These are phyloP conservation scores for Andricus curvator DNA, from an alignment of 2,888 invertebrate genomes.

Conservation along the genomic window DNA sequence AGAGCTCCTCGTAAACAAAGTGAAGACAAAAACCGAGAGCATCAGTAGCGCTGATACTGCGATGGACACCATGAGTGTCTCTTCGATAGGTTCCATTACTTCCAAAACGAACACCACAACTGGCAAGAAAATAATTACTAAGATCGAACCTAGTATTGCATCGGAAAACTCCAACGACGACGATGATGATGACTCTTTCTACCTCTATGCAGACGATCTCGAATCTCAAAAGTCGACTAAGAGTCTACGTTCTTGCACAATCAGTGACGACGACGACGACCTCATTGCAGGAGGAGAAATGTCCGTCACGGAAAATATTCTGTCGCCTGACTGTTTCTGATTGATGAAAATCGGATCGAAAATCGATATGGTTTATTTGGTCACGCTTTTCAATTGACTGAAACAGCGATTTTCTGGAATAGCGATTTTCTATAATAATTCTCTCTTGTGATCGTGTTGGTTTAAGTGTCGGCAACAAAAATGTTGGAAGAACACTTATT, in stretches of 20 bases:
- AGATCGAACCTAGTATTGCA: neutral
- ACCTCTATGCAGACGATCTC: neutral
- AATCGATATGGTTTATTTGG: neutral
- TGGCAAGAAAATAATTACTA: neutral
- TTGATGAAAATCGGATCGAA: neutral
- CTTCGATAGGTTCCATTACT: slow-evolving; percentile 20
- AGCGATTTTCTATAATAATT: too few relatives aligned
- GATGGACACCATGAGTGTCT: neutral
- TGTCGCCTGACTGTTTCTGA: slow-evolving; percentile 59
- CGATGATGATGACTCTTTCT: neutral
- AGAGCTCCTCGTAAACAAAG: slow-evolving; percentile 45
- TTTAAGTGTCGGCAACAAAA: too few relatives aligned
- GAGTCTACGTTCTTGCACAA: neutral
- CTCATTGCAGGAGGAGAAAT: slow-evolving; percentile 7
- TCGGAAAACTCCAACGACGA: neutral
- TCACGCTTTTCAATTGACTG: neutral
- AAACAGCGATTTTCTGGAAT: neutral
- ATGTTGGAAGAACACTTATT: too few relatives aligned
- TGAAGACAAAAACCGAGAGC: slow-evolving; percentile 52
- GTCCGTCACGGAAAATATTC: slow-evolving; percentile 55
- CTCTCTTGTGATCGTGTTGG: too few relatives aligned
- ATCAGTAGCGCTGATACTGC: slow-evolving; percentile 49
- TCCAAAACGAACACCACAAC: neutral
- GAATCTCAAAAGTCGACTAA: neutral
- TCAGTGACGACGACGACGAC: slow-evolving; percentile 19